Percentiles rank a stretch among this genome's conserved stretches.
Conservation (phyloP, 2,797 vertebrate genomes). For the Cirrhinus molitorella region DNA sequence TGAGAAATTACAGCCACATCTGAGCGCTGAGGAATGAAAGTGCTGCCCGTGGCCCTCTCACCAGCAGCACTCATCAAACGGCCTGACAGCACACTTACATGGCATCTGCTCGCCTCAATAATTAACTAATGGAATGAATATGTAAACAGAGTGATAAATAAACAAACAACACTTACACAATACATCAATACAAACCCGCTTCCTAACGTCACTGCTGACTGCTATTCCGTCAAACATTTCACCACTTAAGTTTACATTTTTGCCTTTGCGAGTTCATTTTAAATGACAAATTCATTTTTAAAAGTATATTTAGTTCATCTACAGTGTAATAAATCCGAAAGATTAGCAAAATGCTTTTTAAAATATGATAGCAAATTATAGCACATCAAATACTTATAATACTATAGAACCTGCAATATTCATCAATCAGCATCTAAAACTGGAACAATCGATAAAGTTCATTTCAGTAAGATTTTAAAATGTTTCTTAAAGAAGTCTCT, state of each 20-base stretch:
- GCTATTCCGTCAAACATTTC: not conserved
- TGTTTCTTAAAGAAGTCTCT: not conserved
- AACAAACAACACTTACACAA: slow-evolving; percentile 41
- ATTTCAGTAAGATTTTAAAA: no score
- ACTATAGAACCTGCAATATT: no score
- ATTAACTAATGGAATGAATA: slow-evolving; percentile 58
- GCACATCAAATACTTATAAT: not conserved
- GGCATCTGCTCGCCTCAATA: slow-evolving; percentile 54
- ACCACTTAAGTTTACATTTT: not conserved
- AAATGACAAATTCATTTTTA: not conserved
- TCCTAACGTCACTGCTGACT: slow-evolving; percentile 1
- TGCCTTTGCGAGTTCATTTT: not conserved
- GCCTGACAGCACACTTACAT: slow-evolving; percentile 46
- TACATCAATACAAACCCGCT: slow-evolving; percentile 13
- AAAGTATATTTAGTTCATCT: not conserved
- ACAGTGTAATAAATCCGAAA: not conserved
- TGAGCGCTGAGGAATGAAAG: slow-evolving; percentile 37
- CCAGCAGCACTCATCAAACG: slow-evolving; percentile 46
- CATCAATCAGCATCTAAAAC: no score
- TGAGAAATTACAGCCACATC: slow-evolving; percentile 49
- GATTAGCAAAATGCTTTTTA: no score
- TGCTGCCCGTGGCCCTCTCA: slow-evolving; percentile 15
- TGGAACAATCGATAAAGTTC: not conserved
- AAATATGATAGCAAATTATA: not conserved
- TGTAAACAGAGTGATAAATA: slow-evolving; percentile 56